These are phyloP conservation scores for Pristiophorus japonicus DNA, from an alignment of 2,113 vertebrate genomes.

Conservation along the genomic window DNA sequence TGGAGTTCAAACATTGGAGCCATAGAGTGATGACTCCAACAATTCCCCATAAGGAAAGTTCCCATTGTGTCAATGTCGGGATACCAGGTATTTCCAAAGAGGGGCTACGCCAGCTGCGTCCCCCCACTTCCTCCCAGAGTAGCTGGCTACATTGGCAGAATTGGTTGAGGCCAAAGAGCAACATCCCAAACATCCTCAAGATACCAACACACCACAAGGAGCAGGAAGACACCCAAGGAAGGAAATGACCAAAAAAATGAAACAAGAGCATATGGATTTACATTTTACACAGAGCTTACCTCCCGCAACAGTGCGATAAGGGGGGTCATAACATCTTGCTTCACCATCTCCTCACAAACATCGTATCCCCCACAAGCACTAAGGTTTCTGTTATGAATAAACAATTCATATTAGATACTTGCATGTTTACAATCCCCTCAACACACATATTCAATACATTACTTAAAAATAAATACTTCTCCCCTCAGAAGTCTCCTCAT, in stretches of 20 bases:
- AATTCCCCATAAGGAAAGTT: not conserved
- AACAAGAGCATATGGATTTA: not conserved
- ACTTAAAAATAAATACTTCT: not conserved
- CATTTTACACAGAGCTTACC: constrained; percentile 56
- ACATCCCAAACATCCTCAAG: not conserved
- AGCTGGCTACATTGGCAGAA: not conserved
- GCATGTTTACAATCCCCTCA: not conserved
- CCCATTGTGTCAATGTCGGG: not conserved
- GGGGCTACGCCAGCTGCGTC: not conserved
- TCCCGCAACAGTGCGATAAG: constrained; percentile 79
- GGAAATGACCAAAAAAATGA: not conserved
- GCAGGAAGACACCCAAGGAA: not conserved
- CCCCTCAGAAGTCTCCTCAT: not conserved
- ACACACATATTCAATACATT: no score
- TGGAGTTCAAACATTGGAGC: not conserved
- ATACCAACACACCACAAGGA: not conserved
- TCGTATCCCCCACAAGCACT: constrained; percentile 90
- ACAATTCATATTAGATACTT: not conserved
- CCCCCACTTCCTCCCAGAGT: no score
- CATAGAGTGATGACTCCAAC: not conserved
- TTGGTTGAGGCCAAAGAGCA: not conserved
- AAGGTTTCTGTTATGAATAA: constrained; percentile 68
- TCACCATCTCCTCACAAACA: constrained; percentile 92
- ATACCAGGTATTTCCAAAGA: not conserved
- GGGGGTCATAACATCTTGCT: constrained; percentile 85